Evolutionary conservation across 2,888 invertebrate genomes (phyloP).

Genomic region (Acanthosepion pharaonis): DNA sequence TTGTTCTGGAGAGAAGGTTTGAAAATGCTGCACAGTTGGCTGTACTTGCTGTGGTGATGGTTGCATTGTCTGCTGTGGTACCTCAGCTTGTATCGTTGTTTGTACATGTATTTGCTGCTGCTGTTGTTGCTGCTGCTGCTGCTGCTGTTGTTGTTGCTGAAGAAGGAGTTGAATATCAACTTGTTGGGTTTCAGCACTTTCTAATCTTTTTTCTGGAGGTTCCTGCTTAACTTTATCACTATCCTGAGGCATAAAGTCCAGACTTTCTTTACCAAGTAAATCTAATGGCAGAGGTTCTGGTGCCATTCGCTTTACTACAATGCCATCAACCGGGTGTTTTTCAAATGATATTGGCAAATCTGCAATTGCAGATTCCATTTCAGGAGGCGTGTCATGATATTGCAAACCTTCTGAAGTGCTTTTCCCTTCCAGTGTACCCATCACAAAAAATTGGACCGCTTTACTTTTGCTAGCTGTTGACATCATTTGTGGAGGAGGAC

Average conservation of each 20-base stretch:
- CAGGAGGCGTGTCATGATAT: background rate
- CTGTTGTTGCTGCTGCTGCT: background rate
- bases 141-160: conserved; percentile 25
- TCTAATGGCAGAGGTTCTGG: background rate
- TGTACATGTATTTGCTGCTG: conserved; percentile 36
- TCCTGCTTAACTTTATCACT: conserved; percentile 39
- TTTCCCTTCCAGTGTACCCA: conserved; percentile 44
- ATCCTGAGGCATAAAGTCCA: background rate
- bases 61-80: background rate
- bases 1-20: conserved; percentile 21
- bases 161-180: conserved; percentile 20
- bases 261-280: background rate
- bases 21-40: background rate
- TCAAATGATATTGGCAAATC: conserved; percentile 38
- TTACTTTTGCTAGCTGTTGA: background rate
- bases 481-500: background rate
- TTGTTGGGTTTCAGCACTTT: background rate
- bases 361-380: conserved; percentile 45
- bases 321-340: conserved; percentile 42
- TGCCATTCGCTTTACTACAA: conserved; percentile 24
- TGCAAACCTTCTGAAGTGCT: background rate
- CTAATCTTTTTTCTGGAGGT: conserved; percentile 33
- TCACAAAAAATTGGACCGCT: conserved; percentile 46
- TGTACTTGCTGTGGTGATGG: background rate
- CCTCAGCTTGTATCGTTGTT: conserved; percentile 38